Percentiles rank a stretch among this genome's conserved stretches.
Conservation (phyloP, 2,797 vertebrate species). For the Threskiornis aethiopicus region DNA sequence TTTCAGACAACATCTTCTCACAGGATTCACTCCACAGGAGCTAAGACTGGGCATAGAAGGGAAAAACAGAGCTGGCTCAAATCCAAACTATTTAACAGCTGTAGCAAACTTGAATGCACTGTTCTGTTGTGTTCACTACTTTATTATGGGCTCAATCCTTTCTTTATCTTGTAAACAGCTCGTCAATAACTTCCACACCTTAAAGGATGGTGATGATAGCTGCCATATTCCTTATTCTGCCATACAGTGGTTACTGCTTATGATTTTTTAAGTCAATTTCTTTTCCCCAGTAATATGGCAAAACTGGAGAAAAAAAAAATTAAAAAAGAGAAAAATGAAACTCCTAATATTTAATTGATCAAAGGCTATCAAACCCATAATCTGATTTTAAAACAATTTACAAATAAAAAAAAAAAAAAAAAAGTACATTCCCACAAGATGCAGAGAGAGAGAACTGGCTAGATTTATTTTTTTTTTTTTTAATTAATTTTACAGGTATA, state of each 20-base stretch:
- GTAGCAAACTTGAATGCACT: not conserved
- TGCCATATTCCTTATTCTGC: not conserved
- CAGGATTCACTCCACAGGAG: not conserved
- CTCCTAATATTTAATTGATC: not conserved
- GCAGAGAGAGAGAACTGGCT: not conserved
- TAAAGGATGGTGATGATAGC: not conserved
- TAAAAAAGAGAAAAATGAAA: not conserved
- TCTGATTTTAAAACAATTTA: not conserved
- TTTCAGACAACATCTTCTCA: not conserved
- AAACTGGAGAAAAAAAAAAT: not conserved
- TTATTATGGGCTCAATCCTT: not conserved
- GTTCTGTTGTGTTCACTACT: not conserved
- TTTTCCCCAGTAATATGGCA: not conserved
- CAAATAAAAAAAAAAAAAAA: not conserved
- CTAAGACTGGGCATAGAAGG: not conserved
- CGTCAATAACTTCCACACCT: not conserved
- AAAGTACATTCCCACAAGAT: not conserved
- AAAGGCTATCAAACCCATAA: not conserved
- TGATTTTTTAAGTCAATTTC: not conserved
- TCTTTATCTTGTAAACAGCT: not conserved
- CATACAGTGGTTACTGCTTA: not conserved
- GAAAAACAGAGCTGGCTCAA: not conserved
- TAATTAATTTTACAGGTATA: not conserved
- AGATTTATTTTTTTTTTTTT: not conserved
- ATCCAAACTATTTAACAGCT: not conserved